Evolutionary conservation across 1,140 invertebrate species (phyloP), one percentile per base, ranked within the genome.

Genomic region (Diabrotica virgifera): DNA sequence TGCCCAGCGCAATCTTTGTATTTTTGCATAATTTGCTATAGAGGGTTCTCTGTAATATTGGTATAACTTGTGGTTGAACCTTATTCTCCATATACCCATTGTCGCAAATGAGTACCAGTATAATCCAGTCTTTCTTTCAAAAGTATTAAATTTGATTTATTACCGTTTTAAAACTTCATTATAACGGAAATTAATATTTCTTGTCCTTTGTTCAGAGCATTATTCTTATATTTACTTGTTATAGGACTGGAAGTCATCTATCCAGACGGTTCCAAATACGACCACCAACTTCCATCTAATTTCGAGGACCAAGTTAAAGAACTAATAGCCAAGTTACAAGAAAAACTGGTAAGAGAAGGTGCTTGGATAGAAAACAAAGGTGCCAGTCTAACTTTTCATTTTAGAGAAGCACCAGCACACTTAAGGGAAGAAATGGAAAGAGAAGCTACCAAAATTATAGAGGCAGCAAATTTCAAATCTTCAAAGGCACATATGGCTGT

Each of bases 341-440:
- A 71, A 55, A 60, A 61, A 52, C 66, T 68, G 8, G 64, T 69
- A 5, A 38, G 63, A 52, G 65, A 71, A 50, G 70, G 70, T 5
- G 70, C 70, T 52, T 71, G 70, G 70, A 69, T 71, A 58, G 70
- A 71, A 62, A 65, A 71, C 12, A 71, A 71, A 65, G 67, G 67
- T 35, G 57, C 64, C 6, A 54, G 66, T 38, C 35, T 71, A 40
- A 71, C 70, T 14, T 71, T 68, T 54, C 70, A 71, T 50, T 71
- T 66, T 59, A 63, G 69, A 56, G 63, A 63, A 5, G 56, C 59
- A 0, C 67, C 70, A 5, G 66, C 66, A 36, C 52, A 68, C 51
- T 64, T 68, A 57, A 51, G 62, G 36, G 9, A 51, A 4, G 52
- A 68, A 14, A 68, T 68, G 37, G 64, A 68, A 62, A 53, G 57